Percentiles rank a stretch among this genome's conserved stretches.
Evolutionary conservation across 2,888 invertebrate species (phyloP).

Genomic region (Drosophila phalerata): DNA sequence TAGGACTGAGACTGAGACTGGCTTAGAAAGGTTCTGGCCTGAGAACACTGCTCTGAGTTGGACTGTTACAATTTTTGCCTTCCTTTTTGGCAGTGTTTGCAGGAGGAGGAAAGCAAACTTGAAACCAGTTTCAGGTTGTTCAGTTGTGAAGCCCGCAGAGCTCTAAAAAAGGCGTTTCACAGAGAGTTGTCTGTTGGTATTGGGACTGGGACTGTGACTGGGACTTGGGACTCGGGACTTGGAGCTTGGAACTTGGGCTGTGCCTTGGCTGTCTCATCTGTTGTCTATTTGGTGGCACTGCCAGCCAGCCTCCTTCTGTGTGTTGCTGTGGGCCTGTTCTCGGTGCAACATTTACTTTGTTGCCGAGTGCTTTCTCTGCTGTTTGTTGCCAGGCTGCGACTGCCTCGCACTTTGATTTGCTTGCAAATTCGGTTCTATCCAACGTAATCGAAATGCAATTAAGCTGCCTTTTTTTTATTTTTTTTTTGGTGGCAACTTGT

Average conservation of each 20-base stretch:
- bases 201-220: conserved; percentile 31
- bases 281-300: conserved; percentile 66
- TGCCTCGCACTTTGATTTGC: conserved; percentile 67
- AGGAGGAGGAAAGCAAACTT: conserved; percentile 3
- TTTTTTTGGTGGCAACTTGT: conserved; percentile 44
- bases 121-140: conserved; percentile 52
- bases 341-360: conserved; percentile 76
- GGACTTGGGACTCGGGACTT: background rate
- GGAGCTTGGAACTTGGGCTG: conserved; percentile 49
- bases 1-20: conserved; percentile 44
- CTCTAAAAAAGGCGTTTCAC: conserved; percentile 62
- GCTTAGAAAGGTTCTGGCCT: conserved; percentile 49
- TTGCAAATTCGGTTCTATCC: conserved; percentile 60
- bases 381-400: conserved; percentile 67
- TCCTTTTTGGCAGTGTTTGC: conserved; percentile 21
- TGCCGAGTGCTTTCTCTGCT: conserved; percentile 69
- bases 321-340: conserved; percentile 74
- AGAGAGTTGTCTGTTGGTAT: conserved; percentile 2
- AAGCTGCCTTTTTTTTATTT: conserved; percentile 54
- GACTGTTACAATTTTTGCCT: conserved; percentile 58
- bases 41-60: conserved; percentile 7
- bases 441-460: conserved; percentile 79
- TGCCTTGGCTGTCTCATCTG: conserved; percentile 75
- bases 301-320: conserved; percentile 35
- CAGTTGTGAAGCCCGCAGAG: conserved; percentile 11